Percentiles rank a stretch among this genome's conserved stretches.
Conservation (phyloP, 2,797 vertebrate species). For the Anguilla obscura region DNA sequence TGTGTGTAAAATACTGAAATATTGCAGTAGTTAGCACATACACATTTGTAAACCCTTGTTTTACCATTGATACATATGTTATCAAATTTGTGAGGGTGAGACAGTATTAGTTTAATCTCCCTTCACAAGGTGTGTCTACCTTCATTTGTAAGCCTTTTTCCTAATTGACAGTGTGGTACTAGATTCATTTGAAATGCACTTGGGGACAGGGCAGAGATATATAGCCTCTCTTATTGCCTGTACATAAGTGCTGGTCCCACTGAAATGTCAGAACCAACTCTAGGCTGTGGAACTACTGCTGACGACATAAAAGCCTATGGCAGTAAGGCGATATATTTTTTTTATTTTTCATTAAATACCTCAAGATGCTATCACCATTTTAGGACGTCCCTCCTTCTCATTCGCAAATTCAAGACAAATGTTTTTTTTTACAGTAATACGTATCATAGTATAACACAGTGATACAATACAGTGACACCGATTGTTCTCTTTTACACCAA, state of each 20-base stretch:
- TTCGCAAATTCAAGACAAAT: constrained; percentile 14
- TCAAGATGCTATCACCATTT: neutral
- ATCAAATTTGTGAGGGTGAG: neutral
- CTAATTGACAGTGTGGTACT: neutral
- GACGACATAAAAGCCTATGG: neutral
- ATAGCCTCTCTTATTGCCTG: neutral
- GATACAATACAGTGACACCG: neutral
- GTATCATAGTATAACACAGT: constrained; percentile 11
- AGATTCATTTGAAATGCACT: neutral
- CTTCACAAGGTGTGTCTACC: neutral
- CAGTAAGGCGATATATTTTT: neutral
- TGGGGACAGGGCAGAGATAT: neutral
- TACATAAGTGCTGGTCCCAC: neutral
- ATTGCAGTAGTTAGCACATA: neutral
- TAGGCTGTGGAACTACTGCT: neutral
- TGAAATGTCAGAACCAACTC: neutral
- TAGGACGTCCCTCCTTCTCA: constrained; percentile 25
- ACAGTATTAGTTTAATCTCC: neutral
- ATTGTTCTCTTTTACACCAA: neutral
- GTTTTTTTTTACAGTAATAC: constrained; percentile 21
- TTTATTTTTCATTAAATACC: neutral
- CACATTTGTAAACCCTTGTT: neutral
- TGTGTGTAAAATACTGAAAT: neutral
- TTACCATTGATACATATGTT: neutral
- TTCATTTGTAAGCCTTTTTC: neutral